Evolutionary conservation across 2,888 invertebrate genomes (phyloP).

Genomic region (Erebia palarica): DNA sequence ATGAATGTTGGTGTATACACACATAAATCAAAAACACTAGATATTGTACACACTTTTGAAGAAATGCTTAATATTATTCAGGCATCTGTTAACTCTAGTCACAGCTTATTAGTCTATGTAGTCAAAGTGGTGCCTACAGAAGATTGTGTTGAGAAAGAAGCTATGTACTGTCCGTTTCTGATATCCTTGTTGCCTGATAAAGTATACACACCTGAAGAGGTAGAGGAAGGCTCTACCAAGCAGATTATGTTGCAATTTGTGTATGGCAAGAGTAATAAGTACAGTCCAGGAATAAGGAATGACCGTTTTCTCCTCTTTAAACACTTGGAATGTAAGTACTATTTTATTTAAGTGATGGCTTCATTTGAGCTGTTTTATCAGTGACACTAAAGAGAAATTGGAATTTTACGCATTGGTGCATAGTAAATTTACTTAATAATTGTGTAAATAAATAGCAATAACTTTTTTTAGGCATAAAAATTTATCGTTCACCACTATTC

Average conservation of each 20-base stretch:
- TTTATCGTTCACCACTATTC: constrained; percentile 74
- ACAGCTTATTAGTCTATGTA: constrained; percentile 86
- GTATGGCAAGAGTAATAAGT: constrained; percentile 82
- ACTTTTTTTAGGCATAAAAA: constrained; percentile 62
- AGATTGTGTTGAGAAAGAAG: constrained; percentile 55
- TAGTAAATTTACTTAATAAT: too few relatives aligned
- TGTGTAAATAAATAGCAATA: background rate
- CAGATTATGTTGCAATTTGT: constrained; percentile 92
- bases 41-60: constrained; percentile 84
- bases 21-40: constrained; percentile 82
- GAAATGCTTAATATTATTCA: constrained; percentile 87
- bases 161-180: constrained; percentile 85
- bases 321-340: constrained; percentile 88
- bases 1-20: constrained; percentile 84
- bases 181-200: constrained; percentile 80
- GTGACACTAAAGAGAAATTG: background rate
- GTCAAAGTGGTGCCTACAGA: constrained; percentile 78
- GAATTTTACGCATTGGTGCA: background rate
- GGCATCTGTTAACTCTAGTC: constrained; percentile 88
- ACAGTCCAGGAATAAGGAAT: constrained; percentile 75
- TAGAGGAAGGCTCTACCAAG: constrained; percentile 83
- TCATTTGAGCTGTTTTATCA: background rate
- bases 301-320: constrained; percentile 88
- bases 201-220: constrained; percentile 57
- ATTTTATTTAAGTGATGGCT: background rate